Base-by-base conservation (phyloP, 2,797 vertebrate species). In the Gymnothorax reevesii region DNA sequence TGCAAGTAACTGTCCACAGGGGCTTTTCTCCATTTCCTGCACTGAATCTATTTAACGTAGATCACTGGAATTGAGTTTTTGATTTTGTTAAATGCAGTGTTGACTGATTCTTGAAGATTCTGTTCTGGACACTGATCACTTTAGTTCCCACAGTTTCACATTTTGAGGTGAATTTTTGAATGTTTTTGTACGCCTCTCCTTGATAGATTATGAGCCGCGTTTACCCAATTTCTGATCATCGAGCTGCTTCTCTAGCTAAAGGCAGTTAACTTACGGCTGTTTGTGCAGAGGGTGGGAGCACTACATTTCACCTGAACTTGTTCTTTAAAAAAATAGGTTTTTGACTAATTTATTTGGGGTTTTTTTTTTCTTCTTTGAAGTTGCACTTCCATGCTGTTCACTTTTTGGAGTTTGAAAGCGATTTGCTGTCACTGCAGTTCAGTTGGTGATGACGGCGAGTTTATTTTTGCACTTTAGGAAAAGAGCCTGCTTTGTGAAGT, bases 181-280 rank as follows among this genome's bases (percentile, higher is more conserved):
- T 42, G 33, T 85, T 59, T 1, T 66, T 83, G 22, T 2, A 25
- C 17, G 33, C 79, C 55, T 83, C 86, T 49, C 9, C 42, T n/a
- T 66, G 59, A 49, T 27, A 57, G 64, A 86, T 86, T 83, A 71
- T 86, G 86, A 86, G 62, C 86, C 82, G 0, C 20, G 33, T 71
- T 5, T 83, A 73, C 66, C 86, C 86, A 86, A 83, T 22, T 25
- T 59, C 52, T 7, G 60, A 69, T 86, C 27, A 83, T 60, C 17
- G 82, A 64, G 22, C 57, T 25, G 8, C 12, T n/a, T n/a, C n/a
- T 57, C 49, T 1, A 1, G 10, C 66, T 69, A 42, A 42, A 42
- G 69, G 22, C 10, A 10, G 20, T 49, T 13, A 5, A 54, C 2
- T 33, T 42, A n/a, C 25, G 54, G 42, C 0, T 52, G 5, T 69